Percentiles rank a stretch among this genome's conserved stretches.
phyloP scores from a whole-genome alignment of 2,888 invertebrate genomes.

The Synergus japonicus region DNA sequence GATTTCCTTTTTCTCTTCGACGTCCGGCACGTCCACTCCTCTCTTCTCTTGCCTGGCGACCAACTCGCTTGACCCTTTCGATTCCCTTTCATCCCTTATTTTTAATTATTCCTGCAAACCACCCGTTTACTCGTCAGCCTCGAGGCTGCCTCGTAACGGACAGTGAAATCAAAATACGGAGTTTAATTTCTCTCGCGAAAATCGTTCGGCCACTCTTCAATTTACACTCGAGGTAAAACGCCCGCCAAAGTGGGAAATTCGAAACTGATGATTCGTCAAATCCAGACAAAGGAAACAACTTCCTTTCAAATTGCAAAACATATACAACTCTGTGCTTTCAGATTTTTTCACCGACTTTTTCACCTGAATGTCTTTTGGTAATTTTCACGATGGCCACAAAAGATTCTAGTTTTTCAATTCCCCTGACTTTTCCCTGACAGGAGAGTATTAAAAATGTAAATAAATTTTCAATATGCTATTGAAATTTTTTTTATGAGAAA shows the following conservation, averaged over 20 bases:
- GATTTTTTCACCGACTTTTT: background rate
- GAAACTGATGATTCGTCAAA: slow-evolving; percentile 40
- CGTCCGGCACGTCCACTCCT: slow-evolving; percentile 13
- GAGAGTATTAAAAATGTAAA: too few relatives aligned
- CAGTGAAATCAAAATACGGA: slow-evolving; percentile 40
- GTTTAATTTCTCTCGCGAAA: slow-evolving; percentile 39
- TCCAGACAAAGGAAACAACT: slow-evolving; percentile 37
- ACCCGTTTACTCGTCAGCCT: slow-evolving; percentile 48
- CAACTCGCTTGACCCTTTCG: slow-evolving; percentile 54
- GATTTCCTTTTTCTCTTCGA: slow-evolving; percentile 51
- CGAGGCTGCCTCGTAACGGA: slow-evolving; percentile 37
- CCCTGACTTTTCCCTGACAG: too few relatives aligned
- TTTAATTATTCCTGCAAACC: slow-evolving; percentile 65
- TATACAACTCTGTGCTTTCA: background rate
- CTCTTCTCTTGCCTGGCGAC: slow-evolving; percentile 45
- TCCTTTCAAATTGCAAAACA: slow-evolving; percentile 34
- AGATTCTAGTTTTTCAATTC: too few relatives aligned
- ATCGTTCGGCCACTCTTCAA: slow-evolving; percentile 40
- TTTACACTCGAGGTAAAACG: slow-evolving; percentile 40
- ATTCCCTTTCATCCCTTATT: slow-evolving; percentile 65
- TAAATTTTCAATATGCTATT: too few relatives aligned
- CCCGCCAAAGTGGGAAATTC: slow-evolving; percentile 37
- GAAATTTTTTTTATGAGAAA: too few relatives aligned
- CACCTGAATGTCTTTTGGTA: background rate
- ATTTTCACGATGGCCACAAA: background rate